Evolutionary conservation across 1,140 invertebrate species (phyloP).

Genomic region (Thaumatotibia leucotreta): DNA sequence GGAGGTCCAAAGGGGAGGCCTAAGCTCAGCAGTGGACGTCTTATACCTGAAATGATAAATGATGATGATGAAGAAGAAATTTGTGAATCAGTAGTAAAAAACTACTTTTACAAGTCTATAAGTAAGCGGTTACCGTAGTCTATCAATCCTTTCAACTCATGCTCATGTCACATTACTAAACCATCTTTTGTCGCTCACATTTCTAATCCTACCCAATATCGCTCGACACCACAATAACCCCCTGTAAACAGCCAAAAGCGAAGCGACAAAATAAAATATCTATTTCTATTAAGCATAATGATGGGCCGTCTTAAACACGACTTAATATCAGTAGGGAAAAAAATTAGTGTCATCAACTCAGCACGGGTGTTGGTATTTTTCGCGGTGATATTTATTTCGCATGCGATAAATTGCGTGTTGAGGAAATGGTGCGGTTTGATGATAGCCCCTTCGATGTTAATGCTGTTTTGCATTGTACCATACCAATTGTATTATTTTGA

Average conservation of each 20-base stretch:
- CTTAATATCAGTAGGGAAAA: constrained; percentile 73
- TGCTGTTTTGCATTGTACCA: no score
- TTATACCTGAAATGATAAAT: no score
- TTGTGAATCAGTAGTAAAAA: no score
- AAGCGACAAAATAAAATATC: constrained; percentile 74
- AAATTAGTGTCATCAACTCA: constrained; percentile 63
- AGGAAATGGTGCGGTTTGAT: constrained; percentile 6
- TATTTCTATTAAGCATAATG: constrained; percentile 75
- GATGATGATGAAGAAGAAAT: no score
- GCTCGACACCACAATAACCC: constrained; percentile 26
- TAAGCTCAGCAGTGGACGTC: no score
- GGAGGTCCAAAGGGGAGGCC: no score
- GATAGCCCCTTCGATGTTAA: neutral
- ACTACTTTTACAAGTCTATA: no score
- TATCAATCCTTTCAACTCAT: no score
- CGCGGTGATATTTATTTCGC: constrained; percentile 31
- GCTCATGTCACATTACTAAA: no score
- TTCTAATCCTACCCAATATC: no score
- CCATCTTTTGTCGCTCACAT: neutral
- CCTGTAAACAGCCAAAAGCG: constrained; percentile 60
- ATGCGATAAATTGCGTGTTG: constrained; percentile 24
- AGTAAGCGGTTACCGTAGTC: no score
- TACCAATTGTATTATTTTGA: no score
- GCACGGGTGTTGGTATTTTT: constrained; percentile 47
- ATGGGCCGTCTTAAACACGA: constrained; percentile 70